Base-by-base conservation (phyloP, 2,888 invertebrate genomes). In the Tachystola acroxantha region DNA sequence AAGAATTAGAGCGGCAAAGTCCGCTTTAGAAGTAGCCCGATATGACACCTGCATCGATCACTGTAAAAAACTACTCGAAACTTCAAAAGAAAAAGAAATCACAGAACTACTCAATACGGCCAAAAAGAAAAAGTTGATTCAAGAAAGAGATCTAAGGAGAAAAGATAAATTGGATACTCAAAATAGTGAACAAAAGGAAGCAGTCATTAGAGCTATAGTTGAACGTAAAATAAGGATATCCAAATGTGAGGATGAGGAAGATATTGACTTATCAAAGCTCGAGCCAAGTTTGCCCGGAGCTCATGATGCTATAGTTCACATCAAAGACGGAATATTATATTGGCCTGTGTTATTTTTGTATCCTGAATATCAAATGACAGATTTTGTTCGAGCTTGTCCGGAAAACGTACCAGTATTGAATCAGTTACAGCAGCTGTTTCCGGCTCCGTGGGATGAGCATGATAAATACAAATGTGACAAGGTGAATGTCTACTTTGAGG, bases 271-370 rank as follows among this genome's bases (percentile, higher is more conserved):
- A 32, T 86, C 88, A 3, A 89, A 89, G 46, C 50, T 92, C 10
- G 90, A 91, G 36, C 92, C 94, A 0, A 88, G 87, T 54, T 82
- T 93, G 49, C 89, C 93, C 0, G 91, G 92, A 22, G 85, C 92
- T 3, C 88, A 89, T 28, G 89, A 91, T 36, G 78, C 88, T 40
- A 88, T 90, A 34, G 94, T 95, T 0, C 88, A 89, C 55, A 56
- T 94, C 7, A 88, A 89, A 44, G 79, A 89, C 56, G 74, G 90
- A 0, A 54, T 80, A 9, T 73, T 98, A 7, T 78, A 92, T 34
- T 98, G 97, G 97, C 98, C 98, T 0, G 92, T 96, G 0, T 84
- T 95, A 10, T 91, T 98, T 49, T 80, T 96, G 7, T 98, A 97
- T 73, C 98, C 98, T 0, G 97, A 98, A 75, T 92, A 92, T 61